A percentile compares a stretch with the other conserved stretches of the same genome.
Conservation (phyloP, 2,113 vertebrate species). For the Plecotus auritus region DNA sequence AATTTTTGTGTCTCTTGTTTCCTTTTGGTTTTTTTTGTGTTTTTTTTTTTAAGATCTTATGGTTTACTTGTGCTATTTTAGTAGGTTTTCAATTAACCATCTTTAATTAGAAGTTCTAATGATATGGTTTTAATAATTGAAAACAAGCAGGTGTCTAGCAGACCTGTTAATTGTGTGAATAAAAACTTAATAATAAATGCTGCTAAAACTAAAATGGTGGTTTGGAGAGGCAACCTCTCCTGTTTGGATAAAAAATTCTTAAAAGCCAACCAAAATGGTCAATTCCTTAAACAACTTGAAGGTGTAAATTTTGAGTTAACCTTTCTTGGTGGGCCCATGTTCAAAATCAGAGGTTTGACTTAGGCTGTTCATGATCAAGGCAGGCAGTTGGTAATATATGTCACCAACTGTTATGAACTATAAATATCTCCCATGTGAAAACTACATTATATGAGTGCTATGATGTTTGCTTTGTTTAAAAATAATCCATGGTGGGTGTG, state of each 20-base stretch:
- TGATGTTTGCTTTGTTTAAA: not conserved
- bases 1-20: not conserved
- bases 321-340: not conserved
- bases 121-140: not conserved
- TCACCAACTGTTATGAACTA: not conserved
- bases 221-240: not conserved
- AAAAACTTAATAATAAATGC: conserved; percentile 23
- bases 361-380: not conserved
- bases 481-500: not conserved
- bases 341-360: not conserved
- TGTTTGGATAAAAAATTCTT: not conserved
- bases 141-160: not conserved
- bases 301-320: not conserved
- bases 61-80: not conserved
- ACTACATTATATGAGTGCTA: not conserved
- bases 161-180: not conserved
- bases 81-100: not conserved
- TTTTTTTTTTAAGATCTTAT: not conserved
- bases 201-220: not conserved
- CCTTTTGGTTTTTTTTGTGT: not conserved
- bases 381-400: not conserved
- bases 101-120: conserved; percentile 5
- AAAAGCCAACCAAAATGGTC: not conserved
- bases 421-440: not conserved
- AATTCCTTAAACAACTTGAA: not conserved